A percentile compares a stretch with the other conserved stretches of the same genome.
These are phyloP conservation scores for Ciconia nigra DNA, from an alignment of 2,797 vertebrate species.

Conservation along the genomic window DNA sequence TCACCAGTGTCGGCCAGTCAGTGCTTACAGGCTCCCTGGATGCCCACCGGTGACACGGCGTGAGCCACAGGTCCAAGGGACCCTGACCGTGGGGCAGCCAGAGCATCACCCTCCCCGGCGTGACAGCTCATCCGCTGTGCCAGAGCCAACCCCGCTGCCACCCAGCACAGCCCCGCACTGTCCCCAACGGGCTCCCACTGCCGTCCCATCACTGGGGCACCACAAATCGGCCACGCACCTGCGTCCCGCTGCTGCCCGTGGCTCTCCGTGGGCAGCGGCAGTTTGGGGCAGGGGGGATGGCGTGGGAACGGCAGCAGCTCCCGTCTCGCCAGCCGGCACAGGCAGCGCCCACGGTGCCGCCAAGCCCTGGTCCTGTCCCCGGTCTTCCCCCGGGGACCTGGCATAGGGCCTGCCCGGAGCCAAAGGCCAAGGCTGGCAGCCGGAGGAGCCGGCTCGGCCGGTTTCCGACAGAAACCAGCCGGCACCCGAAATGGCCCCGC, in stretches of 20 bases:
- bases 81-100: neutral
- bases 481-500: neutral
- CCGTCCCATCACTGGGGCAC: fast-evolving
- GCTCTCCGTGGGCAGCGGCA: neutral
- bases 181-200: neutral
- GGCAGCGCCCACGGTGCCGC: neutral
- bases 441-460: constrained; percentile 46
- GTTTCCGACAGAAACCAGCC: constrained; percentile 54
- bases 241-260: fast-evolving
- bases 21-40: neutral
- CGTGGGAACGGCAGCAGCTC: neutral
- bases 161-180: neutral
- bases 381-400: fast-evolving
- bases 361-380: neutral
- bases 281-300: neutral
- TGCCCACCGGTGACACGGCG: fast-evolving
- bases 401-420: neutral
- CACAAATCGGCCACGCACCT: neutral
- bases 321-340: fast-evolving
- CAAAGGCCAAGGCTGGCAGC: constrained; percentile 19
- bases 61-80: neutral
- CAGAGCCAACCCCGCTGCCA: neutral
- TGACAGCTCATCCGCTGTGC: neutral
- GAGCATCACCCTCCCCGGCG: neutral
- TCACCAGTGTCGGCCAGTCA: neutral